phyloP scores from a whole-genome alignment of 2,888 invertebrate species.

The Stramonita haemastoma region DNA sequence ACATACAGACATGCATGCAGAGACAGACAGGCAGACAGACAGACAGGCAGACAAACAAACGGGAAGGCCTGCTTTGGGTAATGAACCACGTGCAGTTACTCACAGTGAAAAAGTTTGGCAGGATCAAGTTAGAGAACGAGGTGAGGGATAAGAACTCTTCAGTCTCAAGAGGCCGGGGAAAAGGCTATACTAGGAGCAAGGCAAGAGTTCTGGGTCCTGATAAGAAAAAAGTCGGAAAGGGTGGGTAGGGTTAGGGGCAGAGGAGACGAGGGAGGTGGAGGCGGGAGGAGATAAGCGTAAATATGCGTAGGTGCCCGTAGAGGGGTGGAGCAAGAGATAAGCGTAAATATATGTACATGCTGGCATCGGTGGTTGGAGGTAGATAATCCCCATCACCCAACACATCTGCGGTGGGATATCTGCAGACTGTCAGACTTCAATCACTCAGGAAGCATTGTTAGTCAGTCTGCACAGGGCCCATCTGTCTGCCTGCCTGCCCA shows the following conservation, averaged over 20 bases:
- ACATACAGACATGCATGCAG: neutral
- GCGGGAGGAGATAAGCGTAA: constrained; percentile 33
- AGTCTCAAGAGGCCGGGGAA: constrained; percentile 33
- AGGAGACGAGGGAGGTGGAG: neutral
- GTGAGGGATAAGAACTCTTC: constrained; percentile 40
- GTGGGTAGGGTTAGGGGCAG: neutral
- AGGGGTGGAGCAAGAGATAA: constrained; percentile 12
- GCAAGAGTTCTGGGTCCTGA: constrained; percentile 32
- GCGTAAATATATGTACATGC: constrained; percentile 31
- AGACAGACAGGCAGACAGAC: neutral
- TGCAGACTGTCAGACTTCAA: constrained; percentile 2
- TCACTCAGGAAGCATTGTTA: constrained; percentile 13
- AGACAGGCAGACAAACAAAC: neutral
- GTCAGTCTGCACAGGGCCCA: neutral
- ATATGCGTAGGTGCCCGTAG: neutral
- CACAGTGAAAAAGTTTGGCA: too few relatives aligned
- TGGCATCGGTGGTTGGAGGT: constrained; percentile 14
- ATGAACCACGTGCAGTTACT: neutral
- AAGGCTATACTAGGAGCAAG: neutral
- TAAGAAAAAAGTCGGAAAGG: neutral
- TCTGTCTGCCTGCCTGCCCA: too few relatives aligned
- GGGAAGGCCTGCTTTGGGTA: neutral
- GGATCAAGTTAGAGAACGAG: neutral
- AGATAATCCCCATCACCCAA: constrained; percentile 19
- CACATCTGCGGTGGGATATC: neutral